phyloP scores from a whole-genome alignment of 2,888 invertebrate genomes.

The Pherbina coryleti region DNA sequence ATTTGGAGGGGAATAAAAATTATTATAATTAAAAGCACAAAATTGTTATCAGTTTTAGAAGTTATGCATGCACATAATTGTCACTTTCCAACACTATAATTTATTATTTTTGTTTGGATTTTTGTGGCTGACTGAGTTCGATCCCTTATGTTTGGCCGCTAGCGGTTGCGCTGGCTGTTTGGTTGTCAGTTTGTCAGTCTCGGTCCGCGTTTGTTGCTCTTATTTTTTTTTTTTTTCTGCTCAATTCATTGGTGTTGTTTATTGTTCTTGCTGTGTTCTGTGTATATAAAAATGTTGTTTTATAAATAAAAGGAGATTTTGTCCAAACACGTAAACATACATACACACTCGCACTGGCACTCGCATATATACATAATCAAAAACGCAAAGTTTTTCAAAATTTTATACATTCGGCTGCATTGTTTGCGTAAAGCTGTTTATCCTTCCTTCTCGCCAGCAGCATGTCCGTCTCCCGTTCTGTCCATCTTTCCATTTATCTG shows the following conservation, averaged over 20 bases:
- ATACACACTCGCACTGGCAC: too few species aligned
- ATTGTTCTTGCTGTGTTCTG: neutral
- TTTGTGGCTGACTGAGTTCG: slow-evolving; percentile 8
- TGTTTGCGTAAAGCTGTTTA: slow-evolving; percentile 20
- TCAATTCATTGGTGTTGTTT: neutral
- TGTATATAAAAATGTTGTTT: slow-evolving; percentile 19
- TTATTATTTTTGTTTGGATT: slow-evolving; percentile 13
- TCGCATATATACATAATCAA: neutral
- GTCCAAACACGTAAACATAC: neutral
- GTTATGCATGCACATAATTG: neutral
- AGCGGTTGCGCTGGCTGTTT: neutral
- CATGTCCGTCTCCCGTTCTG: neutral
- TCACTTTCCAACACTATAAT: slow-evolving; percentile 28
- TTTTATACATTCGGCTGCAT: slow-evolving; percentile 27
- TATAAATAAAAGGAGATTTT: slow-evolving; percentile 34
- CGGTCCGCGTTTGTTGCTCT: neutral
- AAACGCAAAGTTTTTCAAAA: neutral
- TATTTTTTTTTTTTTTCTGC: neutral
- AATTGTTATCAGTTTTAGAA: neutral
- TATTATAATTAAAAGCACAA: neutral
- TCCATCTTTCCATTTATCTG: neutral
- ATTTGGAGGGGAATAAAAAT: neutral
- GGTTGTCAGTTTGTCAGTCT: neutral
- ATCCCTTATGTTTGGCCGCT: slow-evolving; percentile 23
- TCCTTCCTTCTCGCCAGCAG: neutral